Evolutionary conservation across 2,797 vertebrate genomes (phyloP).

Genomic region (Threskiornis aethiopicus): DNA sequence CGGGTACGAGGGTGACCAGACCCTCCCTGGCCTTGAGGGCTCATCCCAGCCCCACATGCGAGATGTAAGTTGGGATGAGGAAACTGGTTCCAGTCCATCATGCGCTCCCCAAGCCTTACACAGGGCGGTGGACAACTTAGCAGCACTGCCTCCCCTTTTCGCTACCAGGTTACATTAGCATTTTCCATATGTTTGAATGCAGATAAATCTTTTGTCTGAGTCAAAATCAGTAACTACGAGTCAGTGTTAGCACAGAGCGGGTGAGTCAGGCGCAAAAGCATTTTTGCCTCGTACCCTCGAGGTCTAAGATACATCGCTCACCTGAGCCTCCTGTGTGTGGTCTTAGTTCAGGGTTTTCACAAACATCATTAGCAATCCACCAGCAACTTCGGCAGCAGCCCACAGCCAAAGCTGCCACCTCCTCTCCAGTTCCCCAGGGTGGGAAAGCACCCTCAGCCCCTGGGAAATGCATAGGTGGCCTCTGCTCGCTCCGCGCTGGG

Average conservation of each 20-base stretch:
- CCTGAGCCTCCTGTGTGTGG: conserved; percentile 46
- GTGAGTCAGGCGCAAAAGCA: conserved; percentile 58
- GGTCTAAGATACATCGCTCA: not conserved
- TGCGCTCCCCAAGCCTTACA: not conserved
- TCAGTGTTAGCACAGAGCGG: conserved; percentile 10
- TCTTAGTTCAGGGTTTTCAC: conserved; percentile 21
- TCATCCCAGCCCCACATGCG: not conserved
- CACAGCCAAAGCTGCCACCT: conserved; percentile 12
- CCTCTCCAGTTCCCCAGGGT: not conserved
- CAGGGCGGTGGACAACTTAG: rapidly evolving
- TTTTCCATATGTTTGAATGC: conserved; percentile 7
- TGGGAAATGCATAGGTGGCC: not conserved
- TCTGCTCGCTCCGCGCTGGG: rapidly evolving
- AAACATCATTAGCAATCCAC: conserved; percentile 21
- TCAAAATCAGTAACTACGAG: conserved; percentile 29
- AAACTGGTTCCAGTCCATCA: not conserved
- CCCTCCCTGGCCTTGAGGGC: not conserved
- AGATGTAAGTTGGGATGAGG: not conserved
- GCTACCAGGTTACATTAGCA: not conserved
- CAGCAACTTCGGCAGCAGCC: not conserved
- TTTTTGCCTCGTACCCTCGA: conserved; percentile 34
- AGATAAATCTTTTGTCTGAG: conserved; percentile 55
- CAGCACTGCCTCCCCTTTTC: not conserved
- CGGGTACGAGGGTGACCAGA: not conserved
- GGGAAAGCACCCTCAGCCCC: conserved; percentile 1